Conservation (phyloP, 2,113 vertebrate genomes). For the Laterallus jamaicensis region DNA sequence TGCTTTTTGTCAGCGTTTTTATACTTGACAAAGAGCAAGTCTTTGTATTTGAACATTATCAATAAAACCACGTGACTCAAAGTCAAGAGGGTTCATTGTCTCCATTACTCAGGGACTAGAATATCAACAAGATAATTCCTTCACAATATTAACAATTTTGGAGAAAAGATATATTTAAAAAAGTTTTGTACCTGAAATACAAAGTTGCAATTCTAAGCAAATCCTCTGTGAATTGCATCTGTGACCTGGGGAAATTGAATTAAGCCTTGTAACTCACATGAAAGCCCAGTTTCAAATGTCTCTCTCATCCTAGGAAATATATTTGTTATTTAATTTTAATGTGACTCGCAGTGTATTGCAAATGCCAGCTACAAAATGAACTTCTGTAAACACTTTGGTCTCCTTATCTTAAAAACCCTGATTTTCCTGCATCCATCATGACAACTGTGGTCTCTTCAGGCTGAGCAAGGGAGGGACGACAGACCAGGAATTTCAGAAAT, state of each 20-base stretch:
- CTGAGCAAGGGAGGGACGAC: no score
- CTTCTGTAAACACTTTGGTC: neutral
- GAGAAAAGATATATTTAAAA: neutral
- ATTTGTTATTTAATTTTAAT: neutral
- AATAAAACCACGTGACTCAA: neutral
- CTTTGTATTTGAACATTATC: neutral
- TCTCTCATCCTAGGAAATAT: neutral
- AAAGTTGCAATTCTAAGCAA: neutral
- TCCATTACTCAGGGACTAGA: neutral
- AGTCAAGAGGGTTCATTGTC: neutral
- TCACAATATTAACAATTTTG: neutral
- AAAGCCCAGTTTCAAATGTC: neutral
- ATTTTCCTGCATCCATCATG: neutral
- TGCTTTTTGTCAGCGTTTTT: neutral
- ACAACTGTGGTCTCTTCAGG: neutral
- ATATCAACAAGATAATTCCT: neutral
- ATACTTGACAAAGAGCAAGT: neutral
- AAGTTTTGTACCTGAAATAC: neutral
- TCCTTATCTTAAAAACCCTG: neutral
- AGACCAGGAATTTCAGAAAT: neutral
- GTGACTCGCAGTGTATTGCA: neutral
- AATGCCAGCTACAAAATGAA: neutral
- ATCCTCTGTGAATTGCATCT: neutral
- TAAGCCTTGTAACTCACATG: neutral
- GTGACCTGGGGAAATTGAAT: neutral